Percentiles rank a stretch among this genome's conserved stretches.
Conservation (phyloP, 2,888 invertebrate genomes). For the Caradrina kadenii region DNA sequence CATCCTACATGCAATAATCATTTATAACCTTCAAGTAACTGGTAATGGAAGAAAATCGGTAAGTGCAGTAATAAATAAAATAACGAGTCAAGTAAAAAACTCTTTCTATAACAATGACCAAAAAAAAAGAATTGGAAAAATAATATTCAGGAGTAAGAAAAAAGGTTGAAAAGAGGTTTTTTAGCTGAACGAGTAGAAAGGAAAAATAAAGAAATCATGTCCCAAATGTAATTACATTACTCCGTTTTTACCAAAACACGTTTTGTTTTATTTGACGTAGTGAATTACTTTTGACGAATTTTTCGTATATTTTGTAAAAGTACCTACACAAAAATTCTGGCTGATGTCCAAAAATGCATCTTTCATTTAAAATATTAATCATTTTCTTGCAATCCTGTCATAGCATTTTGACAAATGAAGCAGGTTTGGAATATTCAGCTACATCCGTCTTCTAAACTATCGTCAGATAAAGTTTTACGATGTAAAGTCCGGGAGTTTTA, state of each 20-base stretch:
- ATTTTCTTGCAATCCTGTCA: slow-evolving; percentile 52
- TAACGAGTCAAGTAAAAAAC: slow-evolving; percentile 3
- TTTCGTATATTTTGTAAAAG: background rate
- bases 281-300: slow-evolving; percentile 22
- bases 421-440: slow-evolving; percentile 38
- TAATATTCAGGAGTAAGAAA: slow-evolving; percentile 7
- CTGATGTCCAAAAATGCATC: slow-evolving; percentile 54
- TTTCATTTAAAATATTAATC: slow-evolving; percentile 46
- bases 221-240: slow-evolving; percentile 37
- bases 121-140: slow-evolving; percentile 3
- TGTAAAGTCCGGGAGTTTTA: slow-evolving; percentile 4
- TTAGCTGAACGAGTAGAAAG: slow-evolving; percentile 11
- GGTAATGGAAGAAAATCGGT: slow-evolving; percentile 21
- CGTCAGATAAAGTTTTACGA: slow-evolving; percentile 26
- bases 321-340: slow-evolving; percentile 38
- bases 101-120: background rate
- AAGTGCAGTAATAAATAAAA: slow-evolving; percentile 39
- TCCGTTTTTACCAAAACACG: slow-evolving; percentile 29
- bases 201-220: slow-evolving; percentile 27
- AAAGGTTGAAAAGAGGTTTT: background rate
- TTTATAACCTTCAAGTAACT: slow-evolving; percentile 33
- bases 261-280: slow-evolving; percentile 28
- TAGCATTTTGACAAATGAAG: slow-evolving; percentile 50
- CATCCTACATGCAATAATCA: slow-evolving; percentile 21
- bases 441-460: slow-evolving; percentile 41